A percentile compares a stretch with the other conserved stretches of the same genome.
Conservation (phyloP, 2,113 vertebrate species). For the Lutjanus erythropterus region DNA sequence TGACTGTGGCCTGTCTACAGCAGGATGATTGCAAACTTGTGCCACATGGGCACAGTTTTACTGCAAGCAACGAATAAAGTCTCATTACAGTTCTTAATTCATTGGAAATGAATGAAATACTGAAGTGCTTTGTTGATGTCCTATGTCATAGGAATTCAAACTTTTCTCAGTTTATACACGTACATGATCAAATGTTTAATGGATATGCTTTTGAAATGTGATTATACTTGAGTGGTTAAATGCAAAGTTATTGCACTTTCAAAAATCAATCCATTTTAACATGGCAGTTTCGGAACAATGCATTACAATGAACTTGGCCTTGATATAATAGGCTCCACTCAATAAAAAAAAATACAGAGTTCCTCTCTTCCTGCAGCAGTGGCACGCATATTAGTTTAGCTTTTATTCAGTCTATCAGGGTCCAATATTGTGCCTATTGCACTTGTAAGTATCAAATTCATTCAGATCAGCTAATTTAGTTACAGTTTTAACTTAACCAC, state of each 20-base stretch:
- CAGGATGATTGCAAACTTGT: neutral
- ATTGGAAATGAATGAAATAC: neutral
- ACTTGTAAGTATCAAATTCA: neutral
- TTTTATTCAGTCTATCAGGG: constrained; percentile 4
- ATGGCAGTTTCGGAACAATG: constrained; percentile 26
- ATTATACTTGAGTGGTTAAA: constrained; percentile 41
- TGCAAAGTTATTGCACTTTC: constrained; percentile 51
- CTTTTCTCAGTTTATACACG: neutral
- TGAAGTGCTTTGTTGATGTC: constrained; percentile 14
- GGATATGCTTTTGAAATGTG: constrained; percentile 22
- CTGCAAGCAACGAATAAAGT: neutral
- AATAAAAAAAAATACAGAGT: constrained; percentile 26
- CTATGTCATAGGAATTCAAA: neutral
- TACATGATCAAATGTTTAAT: constrained; percentile 35
- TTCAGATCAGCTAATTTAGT: neutral
- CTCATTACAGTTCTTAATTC: neutral
- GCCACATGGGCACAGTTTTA: neutral
- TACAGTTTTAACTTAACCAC: neutral
- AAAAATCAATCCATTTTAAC: constrained; percentile 54
- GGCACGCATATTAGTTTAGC: neutral
- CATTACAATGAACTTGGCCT: constrained; percentile 32
- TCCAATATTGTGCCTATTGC: neutral
- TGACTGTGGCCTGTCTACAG: neutral
- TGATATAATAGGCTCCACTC: constrained; percentile 15
- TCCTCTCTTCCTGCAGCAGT: neutral